These are phyloP conservation scores for Dicaeum eximium DNA, from an alignment of 2,113 vertebrate species.

Conservation along the genomic window DNA sequence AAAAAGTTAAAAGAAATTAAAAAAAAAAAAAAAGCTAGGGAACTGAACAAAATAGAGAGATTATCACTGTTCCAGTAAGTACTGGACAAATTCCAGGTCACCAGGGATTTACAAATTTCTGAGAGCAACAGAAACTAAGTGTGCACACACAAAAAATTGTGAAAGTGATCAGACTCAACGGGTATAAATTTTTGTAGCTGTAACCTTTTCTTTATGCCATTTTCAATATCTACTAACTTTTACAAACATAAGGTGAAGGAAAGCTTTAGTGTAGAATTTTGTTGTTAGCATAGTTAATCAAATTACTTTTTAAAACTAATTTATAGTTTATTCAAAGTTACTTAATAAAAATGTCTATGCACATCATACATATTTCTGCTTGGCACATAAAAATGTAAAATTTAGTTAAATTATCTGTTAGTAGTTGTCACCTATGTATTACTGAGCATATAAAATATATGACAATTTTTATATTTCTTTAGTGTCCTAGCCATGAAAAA, in stretches of 20 bases:
- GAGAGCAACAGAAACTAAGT: not conserved
- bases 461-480: not conserved
- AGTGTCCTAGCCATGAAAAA: not conserved
- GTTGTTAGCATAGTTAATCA: not conserved
- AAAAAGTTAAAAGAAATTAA: not conserved
- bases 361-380: not conserved
- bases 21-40: too few relatives aligned
- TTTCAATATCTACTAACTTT: not conserved
- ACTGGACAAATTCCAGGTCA: not conserved
- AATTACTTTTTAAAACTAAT: not conserved
- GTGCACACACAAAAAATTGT: not conserved
- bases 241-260: not conserved
- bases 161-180: not conserved
- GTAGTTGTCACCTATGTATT: not conserved
- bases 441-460: not conserved
- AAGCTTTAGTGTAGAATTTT: not conserved
- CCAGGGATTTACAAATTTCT: not conserved
- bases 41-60: not conserved
- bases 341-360: not conserved
- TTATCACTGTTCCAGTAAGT: not conserved
- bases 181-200: not conserved
- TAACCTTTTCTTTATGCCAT: not conserved
- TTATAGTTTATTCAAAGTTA: not conserved
- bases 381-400: not conserved
- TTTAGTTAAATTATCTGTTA: not conserved